Evolutionary conservation across 2,113 vertebrate genomes (phyloP).

Genomic region (Chionodraco myersi): DNA sequence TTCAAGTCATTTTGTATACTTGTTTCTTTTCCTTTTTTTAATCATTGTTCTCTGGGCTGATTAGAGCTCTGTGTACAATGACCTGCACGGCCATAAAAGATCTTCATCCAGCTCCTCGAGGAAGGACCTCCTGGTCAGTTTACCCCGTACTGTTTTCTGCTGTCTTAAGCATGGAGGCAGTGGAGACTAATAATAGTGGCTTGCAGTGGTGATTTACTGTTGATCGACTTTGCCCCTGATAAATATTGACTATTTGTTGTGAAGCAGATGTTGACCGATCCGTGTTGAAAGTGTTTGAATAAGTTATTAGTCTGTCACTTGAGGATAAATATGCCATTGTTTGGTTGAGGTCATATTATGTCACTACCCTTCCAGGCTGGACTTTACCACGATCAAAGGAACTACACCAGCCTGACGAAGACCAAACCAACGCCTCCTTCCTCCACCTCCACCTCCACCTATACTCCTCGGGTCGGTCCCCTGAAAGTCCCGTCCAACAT

Average conservation of each 20-base stretch:
- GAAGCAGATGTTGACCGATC: background rate
- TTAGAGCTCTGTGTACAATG: slow-evolving; percentile 89
- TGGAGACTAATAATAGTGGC: slow-evolving; percentile 22
- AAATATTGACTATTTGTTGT: slow-evolving; percentile 11
- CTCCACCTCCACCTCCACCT: slow-evolving; percentile 70
- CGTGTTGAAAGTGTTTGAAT: slow-evolving; percentile 16
- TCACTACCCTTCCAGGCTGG: slow-evolving; percentile 86
- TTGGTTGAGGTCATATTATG: slow-evolving; percentile 47
- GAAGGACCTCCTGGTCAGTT: slow-evolving; percentile 92
- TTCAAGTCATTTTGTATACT: slow-evolving; percentile 15
- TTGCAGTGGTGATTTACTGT: slow-evolving; percentile 42
- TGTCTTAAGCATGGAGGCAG: slow-evolving; percentile 42
- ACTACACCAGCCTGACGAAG: slow-evolving; percentile 91
- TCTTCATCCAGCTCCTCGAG: slow-evolving; percentile 81
- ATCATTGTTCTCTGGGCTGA: slow-evolving; percentile 36
- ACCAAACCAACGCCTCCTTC: slow-evolving; percentile 83
- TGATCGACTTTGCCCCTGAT: slow-evolving; percentile 7
- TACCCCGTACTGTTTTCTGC: slow-evolving; percentile 16
- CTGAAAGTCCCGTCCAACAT: slow-evolving; percentile 8
- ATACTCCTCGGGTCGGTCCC: slow-evolving; percentile 80
- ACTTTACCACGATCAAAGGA: slow-evolving; percentile 94
- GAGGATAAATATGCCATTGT: slow-evolving; percentile 8
- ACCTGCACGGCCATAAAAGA: slow-evolving; percentile 85
- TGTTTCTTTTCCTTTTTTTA: background rate
- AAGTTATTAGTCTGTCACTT: background rate